Conservation (phyloP, 2,797 vertebrate genomes). For the Gorsachius magnificus region DNA sequence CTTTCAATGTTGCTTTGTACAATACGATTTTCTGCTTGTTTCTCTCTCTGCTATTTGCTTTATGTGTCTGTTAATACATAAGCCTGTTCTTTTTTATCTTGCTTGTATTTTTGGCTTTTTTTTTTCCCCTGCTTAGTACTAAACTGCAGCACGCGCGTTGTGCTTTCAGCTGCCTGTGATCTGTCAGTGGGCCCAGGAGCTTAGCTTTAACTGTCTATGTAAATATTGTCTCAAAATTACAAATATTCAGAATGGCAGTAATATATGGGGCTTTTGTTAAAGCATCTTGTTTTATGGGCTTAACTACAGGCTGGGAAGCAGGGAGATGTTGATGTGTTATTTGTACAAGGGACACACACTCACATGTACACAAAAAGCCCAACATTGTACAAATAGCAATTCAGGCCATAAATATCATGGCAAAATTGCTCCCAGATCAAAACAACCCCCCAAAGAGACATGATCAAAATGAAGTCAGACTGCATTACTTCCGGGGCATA, state of each 20-base stretch:
- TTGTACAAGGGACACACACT: conserved; percentile 31
- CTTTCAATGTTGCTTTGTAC: background rate
- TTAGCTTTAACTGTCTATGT: conserved; percentile 39
- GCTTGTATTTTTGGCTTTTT: background rate
- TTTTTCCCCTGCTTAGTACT: background rate
- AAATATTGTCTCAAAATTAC: conserved; percentile 68
- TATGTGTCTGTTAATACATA: conserved; percentile 43
- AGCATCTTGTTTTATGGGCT: conserved; percentile 61
- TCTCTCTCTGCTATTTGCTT: conserved; percentile 12
- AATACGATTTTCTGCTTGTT: background rate
- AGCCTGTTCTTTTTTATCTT: conserved; percentile 33
- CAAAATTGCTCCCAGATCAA: conserved; percentile 51
- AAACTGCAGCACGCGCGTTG: background rate
- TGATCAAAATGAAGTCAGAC: conserved; percentile 59
- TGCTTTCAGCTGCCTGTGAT: conserved; percentile 34
- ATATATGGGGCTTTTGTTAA: conserved; percentile 54
- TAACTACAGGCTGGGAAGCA: conserved; percentile 25
- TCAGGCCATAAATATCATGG: conserved; percentile 51
- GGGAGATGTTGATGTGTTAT: conserved; percentile 22
- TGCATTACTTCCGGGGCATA: conserved; percentile 52
- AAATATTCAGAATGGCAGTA: conserved; percentile 69
- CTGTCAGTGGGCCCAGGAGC: conserved; percentile 22
- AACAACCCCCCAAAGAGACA: conserved; percentile 37
- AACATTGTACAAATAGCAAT: conserved; percentile 40
- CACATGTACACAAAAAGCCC: conserved; percentile 43